These are phyloP conservation scores for Mythimna lalbum DNA, from an alignment of 2,888 invertebrate genomes.

Conservation along the genomic window DNA sequence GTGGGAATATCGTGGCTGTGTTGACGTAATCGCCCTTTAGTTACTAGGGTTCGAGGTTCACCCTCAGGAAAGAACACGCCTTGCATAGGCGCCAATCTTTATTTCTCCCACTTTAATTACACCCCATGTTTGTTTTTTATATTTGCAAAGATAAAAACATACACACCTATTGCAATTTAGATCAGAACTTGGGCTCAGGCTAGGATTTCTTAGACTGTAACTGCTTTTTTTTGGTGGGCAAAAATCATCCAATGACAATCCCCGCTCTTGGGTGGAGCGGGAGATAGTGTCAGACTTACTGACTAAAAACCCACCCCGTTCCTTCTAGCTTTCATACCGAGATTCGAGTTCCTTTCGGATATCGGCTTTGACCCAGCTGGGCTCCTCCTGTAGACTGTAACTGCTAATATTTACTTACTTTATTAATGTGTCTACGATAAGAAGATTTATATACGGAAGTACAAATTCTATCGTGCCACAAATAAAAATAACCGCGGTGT, in stretches of 20 bases:
- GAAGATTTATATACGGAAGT: conserved; percentile 20
- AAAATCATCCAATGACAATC: no score
- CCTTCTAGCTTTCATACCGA: no score
- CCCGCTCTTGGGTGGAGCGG: no score
- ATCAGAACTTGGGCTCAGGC: neutral
- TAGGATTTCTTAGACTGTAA: conserved; percentile 1
- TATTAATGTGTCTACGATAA: neutral
- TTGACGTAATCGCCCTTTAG: conserved; percentile 55
- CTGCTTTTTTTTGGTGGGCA: no score
- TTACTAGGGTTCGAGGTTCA: conserved; percentile 49
- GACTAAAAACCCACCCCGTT: no score
- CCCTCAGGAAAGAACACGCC: conserved; percentile 36
- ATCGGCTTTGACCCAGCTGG: no score
- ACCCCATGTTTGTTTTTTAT: neutral
- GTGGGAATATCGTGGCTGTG: conserved; percentile 59
- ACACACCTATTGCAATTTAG: neutral
- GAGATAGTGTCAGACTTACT: no score
- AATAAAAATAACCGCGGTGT: conserved; percentile 10
- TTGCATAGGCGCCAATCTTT: conserved; percentile 29
- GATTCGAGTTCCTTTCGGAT: no score
- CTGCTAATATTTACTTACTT: conserved; percentile 5
- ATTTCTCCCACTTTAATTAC: conserved; percentile 19
- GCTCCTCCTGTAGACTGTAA: neutral
- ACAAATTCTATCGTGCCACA: neutral
- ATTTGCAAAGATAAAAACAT: neutral